Conservation (phyloP, 1,140 invertebrate genomes). For the Saccostrea cuccullata region DNA sequence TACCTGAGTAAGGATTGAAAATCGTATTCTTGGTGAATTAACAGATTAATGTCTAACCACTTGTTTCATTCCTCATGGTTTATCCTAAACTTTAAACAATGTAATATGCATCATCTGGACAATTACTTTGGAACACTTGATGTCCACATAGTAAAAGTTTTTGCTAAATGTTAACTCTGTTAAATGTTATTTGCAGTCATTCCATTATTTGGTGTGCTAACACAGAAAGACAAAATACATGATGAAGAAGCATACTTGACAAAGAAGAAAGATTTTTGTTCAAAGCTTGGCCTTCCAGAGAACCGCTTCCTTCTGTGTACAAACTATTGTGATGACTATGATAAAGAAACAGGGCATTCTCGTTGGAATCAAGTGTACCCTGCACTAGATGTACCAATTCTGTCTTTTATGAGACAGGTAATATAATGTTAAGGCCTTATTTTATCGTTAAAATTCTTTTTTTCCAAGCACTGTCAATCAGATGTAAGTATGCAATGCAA, state of each 20-base stretch:
- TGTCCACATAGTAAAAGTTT: no score
- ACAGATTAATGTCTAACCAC: no score
- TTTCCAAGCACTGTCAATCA: no score
- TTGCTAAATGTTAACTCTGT: no score
- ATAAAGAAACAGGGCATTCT: background rate
- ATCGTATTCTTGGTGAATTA: no score
- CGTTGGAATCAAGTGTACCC: background rate
- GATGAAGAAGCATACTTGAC: background rate
- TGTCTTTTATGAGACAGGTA: background rate
- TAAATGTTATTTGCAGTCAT: background rate
- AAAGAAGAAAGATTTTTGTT: background rate
- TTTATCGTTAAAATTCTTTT: background rate
- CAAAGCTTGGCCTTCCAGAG: background rate
- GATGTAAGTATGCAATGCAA: no score
- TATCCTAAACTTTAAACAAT: no score
- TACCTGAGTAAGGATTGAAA: no score
- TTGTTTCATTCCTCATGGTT: no score
- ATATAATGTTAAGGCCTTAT: background rate
- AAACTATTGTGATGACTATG: conserved; percentile 2
- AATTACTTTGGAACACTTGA: no score
- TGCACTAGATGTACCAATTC: background rate
- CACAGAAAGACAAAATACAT: background rate
- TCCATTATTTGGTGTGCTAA: background rate
- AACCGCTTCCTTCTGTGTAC: background rate
- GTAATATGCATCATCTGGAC: no score